Evolutionary conservation across 2,113 vertebrate genomes (phyloP).

Genomic region (Hymenochirus boettgeri): DNA sequence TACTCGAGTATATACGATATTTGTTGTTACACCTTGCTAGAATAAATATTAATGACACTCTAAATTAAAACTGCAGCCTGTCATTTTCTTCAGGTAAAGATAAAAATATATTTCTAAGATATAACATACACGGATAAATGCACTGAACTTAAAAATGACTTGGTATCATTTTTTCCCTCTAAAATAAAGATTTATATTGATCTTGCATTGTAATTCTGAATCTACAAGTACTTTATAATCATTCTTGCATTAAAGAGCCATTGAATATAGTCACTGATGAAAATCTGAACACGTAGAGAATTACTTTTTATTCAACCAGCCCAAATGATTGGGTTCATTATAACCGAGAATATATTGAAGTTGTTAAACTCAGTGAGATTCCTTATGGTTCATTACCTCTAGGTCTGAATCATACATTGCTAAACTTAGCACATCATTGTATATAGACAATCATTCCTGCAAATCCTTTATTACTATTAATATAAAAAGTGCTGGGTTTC

Average conservation of each 20-base stretch:
- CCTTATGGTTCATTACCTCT: constrained; percentile 20
- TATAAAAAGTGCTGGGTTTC: neutral
- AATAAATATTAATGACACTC: no score
- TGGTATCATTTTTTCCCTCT: neutral
- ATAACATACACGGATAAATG: no score
- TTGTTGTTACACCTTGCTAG: no score
- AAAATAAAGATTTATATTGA: constrained; percentile 35
- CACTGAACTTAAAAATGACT: no score
- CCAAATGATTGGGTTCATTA: constrained; percentile 11
- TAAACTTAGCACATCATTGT: constrained; percentile 11
- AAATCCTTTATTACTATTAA: neutral
- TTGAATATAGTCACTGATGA: neutral
- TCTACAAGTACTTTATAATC: constrained; percentile 18
- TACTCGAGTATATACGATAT: no score
- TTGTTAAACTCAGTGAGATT: constrained; percentile 14
- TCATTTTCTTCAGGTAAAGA: no score
- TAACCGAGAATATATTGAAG: neutral
- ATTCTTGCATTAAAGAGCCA: neutral
- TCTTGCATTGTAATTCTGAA: constrained; percentile 17
- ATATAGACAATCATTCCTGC: constrained; percentile 12
- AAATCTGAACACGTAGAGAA: neutral
- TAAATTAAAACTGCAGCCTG: no score
- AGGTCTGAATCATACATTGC: constrained; percentile 11
- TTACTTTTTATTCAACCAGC: constrained; percentile 1
- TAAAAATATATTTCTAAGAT: no score